Base-by-base conservation (phyloP, 2,888 invertebrate genomes). In the Trachelus stipa region DNA sequence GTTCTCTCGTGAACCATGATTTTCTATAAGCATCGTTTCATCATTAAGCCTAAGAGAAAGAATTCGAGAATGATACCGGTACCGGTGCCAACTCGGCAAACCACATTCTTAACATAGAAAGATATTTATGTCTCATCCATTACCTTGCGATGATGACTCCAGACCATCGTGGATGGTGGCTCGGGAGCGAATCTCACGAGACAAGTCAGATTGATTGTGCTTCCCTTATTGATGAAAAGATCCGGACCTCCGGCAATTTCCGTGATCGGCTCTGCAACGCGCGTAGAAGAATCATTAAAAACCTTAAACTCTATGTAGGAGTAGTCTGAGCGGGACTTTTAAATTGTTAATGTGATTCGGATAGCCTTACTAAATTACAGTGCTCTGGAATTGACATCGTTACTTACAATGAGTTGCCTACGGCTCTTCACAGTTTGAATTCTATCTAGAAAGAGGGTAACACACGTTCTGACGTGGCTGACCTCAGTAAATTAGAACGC, bases 131-230 rank as follows among this genome's bases (percentile, higher is more conserved):
- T 56, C 23, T 23, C 56, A 56, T 56, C 56, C 56, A 56, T 92
- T 89, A 94, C 94, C 92, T 93, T 91, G 80, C 92, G 91, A 92
- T 96, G 95, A 91, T 96, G 96, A 82, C 95, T 95, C 97, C 97
- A 97, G 84, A 94, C 93, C 90, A 97, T 96, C 75, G 95, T 93
- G 79, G 94, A 95, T 12, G 97, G 96, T 56, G 96, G 96, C 89
- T 96, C 96, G 68, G 96, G 96, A 31, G 96, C 96, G 89, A 95
- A 96, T 86, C 94, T 94, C 75, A 96, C 96, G 87, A 96, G 94
- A 91, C 97, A 97, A 69, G 97, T 97, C 86, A 97, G 92, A 92
- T 97, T 97, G 92, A 97, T 97, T 76, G 97, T 97, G 83, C 96
- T 96, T 75, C 96, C 97, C 86, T 95, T 95, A 92, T 96, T 96